A percentile compares a stretch with the other conserved stretches of the same genome.
Evolutionary conservation across 1,140 invertebrate genomes (phyloP).

Genomic region (Holotrichia oblita): DNA sequence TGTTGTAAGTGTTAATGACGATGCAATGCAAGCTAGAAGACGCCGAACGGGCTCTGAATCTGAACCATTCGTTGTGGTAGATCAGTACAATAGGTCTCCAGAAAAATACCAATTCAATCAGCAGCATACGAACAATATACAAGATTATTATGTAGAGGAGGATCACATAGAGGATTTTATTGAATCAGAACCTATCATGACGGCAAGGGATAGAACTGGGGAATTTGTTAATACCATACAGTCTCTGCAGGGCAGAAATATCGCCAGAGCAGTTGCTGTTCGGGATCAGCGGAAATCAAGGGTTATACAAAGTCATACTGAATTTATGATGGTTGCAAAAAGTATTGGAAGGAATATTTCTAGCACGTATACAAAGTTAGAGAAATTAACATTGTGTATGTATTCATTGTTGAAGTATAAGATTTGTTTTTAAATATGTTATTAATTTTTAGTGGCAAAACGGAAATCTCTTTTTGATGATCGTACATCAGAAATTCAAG

Average conservation of each 20-base stretch:
- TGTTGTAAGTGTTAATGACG: slow-evolving; percentile 16
- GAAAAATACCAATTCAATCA: slow-evolving; percentile 41
- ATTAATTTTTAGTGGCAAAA: slow-evolving; percentile 84
- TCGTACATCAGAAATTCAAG: slow-evolving; percentile 93
- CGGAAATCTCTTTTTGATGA: slow-evolving; percentile 98
- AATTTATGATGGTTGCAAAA: slow-evolving; percentile 96
- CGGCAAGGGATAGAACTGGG: slow-evolving; percentile 88
- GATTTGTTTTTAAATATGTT: slow-evolving; percentile 32
- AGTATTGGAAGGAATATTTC: slow-evolving; percentile 95
- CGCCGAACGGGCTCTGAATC: slow-evolving; percentile 66
- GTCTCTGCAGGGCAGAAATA: slow-evolving; percentile 84
- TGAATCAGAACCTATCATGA: slow-evolving; percentile 74
- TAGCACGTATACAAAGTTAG: slow-evolving; percentile 95
- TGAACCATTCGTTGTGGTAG: slow-evolving; percentile 61
- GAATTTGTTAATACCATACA: slow-evolving; percentile 94
- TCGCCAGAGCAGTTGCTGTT: slow-evolving; percentile 70
- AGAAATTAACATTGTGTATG: slow-evolving; percentile 95
- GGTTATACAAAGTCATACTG: slow-evolving; percentile 85
- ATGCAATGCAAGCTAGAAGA: slow-evolving; percentile 72
- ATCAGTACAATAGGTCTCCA: slow-evolving; percentile 49
- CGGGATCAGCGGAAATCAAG: slow-evolving; percentile 77
- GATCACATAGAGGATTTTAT: too few species aligned
- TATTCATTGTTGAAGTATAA: slow-evolving; percentile 47
- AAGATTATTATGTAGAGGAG: slow-evolving; percentile 55
- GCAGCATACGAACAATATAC: slow-evolving; percentile 53